A percentile compares a stretch with the other conserved stretches of the same genome.
These are phyloP conservation scores for Hippolais icterina DNA, from an alignment of 2,113 vertebrate genomes.

Conservation along the genomic window DNA sequence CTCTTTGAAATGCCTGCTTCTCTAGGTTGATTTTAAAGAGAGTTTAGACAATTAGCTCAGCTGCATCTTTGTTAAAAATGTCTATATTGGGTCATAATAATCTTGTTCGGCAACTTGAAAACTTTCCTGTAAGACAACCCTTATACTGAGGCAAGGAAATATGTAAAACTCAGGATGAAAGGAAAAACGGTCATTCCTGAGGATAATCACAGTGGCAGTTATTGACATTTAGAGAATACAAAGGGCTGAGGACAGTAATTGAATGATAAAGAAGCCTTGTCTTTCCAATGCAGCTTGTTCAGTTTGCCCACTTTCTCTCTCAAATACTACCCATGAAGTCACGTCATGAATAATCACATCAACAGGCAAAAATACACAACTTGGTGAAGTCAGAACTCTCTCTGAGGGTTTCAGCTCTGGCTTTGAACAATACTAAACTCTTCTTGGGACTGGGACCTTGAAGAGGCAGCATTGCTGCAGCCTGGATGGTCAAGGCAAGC, in stretches of 20 bases:
- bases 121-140: slow-evolving; percentile 17
- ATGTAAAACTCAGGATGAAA: slow-evolving; percentile 43
- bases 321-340: neutral
- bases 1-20: neutral
- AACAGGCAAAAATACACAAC: slow-evolving; percentile 21
- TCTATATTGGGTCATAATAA: neutral
- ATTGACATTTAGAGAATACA: slow-evolving; percentile 20
- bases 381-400: neutral
- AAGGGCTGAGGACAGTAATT: slow-evolving; percentile 27
- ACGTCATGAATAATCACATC: neutral
- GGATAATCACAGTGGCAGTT: neutral
- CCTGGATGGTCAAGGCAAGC: neutral
- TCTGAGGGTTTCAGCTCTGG: neutral
- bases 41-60: slow-evolving; percentile 35
- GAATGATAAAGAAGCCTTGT: neutral
- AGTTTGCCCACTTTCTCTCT: slow-evolving; percentile 14
- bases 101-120: slow-evolving; percentile 55
- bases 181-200: slow-evolving; percentile 41
- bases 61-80: neutral
- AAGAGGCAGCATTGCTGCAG: neutral
- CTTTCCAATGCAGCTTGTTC: slow-evolving; percentile 24
- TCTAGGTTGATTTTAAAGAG: slow-evolving; percentile 15
- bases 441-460: neutral
- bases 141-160: slow-evolving; percentile 20
- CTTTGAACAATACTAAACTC: neutral